Base-by-base conservation (phyloP, 2,888 invertebrate species). In the Andricus curvator region DNA sequence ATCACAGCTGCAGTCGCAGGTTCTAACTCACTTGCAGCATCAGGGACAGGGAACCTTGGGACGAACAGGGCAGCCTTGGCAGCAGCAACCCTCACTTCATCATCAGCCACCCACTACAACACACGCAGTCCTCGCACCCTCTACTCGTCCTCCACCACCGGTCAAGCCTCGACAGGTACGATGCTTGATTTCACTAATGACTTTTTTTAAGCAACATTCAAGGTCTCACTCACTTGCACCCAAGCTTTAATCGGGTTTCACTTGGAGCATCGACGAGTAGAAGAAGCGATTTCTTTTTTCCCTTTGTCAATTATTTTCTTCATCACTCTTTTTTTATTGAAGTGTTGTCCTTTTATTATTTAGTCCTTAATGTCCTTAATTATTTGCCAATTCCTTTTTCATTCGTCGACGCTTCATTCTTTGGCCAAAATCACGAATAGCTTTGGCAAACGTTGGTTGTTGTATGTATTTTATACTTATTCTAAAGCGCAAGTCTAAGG, bases 21-120 rank as follows among this genome's bases (percentile, higher is more conserved):
- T 79, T 94, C 81, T 93, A 94, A 93, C 94, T 78, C 94, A 94
- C 93, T 92, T 94, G 93, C 93, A 93, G 93, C 93, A 94, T 94
- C 93, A 94, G 93, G 94, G 94, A 84, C 85, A 84, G 89, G 90
- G 87, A 89, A 89, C 89, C 88, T 91, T 91, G 88, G 87, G 88
- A 88, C 92, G 90, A 88, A 90, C 89, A 88, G 92, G 90, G 89
- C 92, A 90, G 92, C 91, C 89, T 76, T 93, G 92, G 92, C 93
- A 92, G 92, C 92, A 90, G 92, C 93, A 87, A 92, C 92, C 90
- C 92, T 93, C 89, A 89, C 92, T 89, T 93, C 93, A 90, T 93
- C 93, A 91, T 89, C 92, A 87, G 86, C 88, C 88, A 88, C 90
- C 86, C 88, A 89, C 87, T 91, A 89, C 89, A 86, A 88, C 84